These are phyloP conservation scores for Sciurus vulgaris DNA, from an alignment of 2,797 vertebrate genomes.

Conservation along the genomic window DNA sequence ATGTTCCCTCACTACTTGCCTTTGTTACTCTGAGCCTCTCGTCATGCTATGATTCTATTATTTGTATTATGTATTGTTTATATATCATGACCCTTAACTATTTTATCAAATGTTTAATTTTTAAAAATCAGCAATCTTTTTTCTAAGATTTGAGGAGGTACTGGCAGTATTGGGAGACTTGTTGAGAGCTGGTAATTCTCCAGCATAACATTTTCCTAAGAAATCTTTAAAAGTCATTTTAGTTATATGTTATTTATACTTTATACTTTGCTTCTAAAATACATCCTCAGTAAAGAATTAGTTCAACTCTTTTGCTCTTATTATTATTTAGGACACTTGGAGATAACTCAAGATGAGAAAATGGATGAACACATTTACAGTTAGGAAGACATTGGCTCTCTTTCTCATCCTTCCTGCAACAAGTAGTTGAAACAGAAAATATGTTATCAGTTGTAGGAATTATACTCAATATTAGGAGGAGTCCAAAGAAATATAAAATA, in stretches of 20 bases:
- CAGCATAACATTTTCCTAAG: not conserved
- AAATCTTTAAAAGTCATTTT: conserved; percentile 21
- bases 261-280: not conserved
- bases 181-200: not conserved
- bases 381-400: not conserved
- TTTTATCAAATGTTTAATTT: not conserved
- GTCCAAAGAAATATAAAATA: conserved; percentile 19
- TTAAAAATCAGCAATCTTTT: not conserved
- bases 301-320: not conserved
- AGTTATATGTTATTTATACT: not conserved
- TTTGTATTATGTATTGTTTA: not conserved
- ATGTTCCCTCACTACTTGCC: not conserved
- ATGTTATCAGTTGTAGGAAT: not conserved
- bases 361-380: not conserved
- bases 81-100: not conserved
- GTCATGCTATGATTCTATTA: not conserved
- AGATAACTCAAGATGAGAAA: conserved; percentile 25
- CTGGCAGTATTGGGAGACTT: not conserved
- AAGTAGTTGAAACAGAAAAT: conserved; percentile 26
- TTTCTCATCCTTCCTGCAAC: not conserved
- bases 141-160: not conserved
- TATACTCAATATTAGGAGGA: not conserved
- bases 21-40: not conserved
- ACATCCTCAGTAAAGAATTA: not conserved
- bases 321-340: not conserved